A percentile compares a stretch with the other conserved stretches of the same genome.
Evolutionary conservation across 2,797 vertebrate genomes (phyloP).

Genomic region (Macrochelys suwanniensis): DNA sequence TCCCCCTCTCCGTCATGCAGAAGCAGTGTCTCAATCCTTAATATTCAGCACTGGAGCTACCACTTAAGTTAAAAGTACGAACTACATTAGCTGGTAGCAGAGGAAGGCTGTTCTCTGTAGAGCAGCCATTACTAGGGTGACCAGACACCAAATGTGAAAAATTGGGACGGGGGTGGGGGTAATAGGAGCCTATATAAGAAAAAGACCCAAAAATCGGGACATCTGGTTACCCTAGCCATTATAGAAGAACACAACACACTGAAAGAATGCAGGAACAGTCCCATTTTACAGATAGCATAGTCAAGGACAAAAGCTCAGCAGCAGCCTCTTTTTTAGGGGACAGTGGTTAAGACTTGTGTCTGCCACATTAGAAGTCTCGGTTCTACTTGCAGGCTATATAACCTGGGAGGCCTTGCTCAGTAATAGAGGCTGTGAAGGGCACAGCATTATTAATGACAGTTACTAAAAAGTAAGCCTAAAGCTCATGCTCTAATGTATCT

Average conservation of each 20-base stretch:
- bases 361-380: background rate
- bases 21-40: background rate
- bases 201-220: no score
- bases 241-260: conserved; percentile 6
- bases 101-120: conserved; percentile 3
- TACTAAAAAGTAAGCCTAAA: background rate
- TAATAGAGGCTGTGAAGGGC: background rate
- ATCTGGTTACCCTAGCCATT: background rate
- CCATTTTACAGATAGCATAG: background rate
- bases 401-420: background rate
- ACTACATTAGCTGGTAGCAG: conserved; percentile 16
- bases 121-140: background rate
- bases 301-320: conserved; percentile 1
- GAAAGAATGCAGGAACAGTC: background rate
- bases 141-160: no score
- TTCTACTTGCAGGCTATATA: background rate
- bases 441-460: background rate
- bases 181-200: no score
- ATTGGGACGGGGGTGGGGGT: no score
- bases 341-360: background rate
- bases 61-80: conserved; percentile 27
- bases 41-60: background rate
- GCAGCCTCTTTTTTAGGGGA: background rate
- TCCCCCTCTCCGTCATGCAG: background rate
- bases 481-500: background rate